phyloP scores from a whole-genome alignment of 2,113 vertebrate genomes.

The Hippocampus mohnikei region DNA sequence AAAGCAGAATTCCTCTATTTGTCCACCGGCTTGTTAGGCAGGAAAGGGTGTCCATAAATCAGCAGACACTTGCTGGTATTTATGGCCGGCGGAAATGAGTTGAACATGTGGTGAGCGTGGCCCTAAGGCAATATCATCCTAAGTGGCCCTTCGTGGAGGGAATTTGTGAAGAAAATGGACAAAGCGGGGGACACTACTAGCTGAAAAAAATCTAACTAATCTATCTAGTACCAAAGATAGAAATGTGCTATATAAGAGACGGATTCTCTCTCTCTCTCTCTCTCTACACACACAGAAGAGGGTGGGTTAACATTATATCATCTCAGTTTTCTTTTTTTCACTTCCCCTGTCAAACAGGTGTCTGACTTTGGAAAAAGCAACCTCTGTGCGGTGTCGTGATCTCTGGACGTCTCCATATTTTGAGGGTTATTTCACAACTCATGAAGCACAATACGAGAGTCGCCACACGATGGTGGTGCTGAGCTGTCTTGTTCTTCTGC shows the following conservation, averaged over 20 bases:
- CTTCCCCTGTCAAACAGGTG: too few species aligned
- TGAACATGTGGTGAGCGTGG: slow-evolving; percentile 60
- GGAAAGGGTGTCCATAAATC: slow-evolving; percentile 69
- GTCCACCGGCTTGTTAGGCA: slow-evolving; percentile 66
- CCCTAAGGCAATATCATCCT: slow-evolving; percentile 68
- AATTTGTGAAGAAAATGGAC: slow-evolving; percentile 35
- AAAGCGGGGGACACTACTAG: slow-evolving; percentile 27
- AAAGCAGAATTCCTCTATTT: slow-evolving; percentile 61
- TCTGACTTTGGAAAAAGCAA: not conserved
- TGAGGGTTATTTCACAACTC: not conserved
- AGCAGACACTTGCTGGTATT: slow-evolving; percentile 58
- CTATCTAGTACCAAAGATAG: too few species aligned
- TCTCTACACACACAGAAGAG: too few species aligned
- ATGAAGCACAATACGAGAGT: slow-evolving; percentile 20
- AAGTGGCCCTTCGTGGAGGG: slow-evolving; percentile 68
- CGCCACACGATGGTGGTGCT: slow-evolving; percentile 64
- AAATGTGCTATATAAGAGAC: too few species aligned
- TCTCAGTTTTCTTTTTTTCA: not conserved
- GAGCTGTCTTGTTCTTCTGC: slow-evolving; percentile 30
- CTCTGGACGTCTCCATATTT: not conserved
- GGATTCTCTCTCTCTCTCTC: too few species aligned
- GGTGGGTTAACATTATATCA: too few species aligned
- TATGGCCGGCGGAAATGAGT: slow-evolving; percentile 62
- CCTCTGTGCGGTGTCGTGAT: not conserved
- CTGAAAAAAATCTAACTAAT: not conserved